phyloP scores from a whole-genome alignment of 92 coral and sea anemone genomes.

The Siderastrea radians region DNA sequence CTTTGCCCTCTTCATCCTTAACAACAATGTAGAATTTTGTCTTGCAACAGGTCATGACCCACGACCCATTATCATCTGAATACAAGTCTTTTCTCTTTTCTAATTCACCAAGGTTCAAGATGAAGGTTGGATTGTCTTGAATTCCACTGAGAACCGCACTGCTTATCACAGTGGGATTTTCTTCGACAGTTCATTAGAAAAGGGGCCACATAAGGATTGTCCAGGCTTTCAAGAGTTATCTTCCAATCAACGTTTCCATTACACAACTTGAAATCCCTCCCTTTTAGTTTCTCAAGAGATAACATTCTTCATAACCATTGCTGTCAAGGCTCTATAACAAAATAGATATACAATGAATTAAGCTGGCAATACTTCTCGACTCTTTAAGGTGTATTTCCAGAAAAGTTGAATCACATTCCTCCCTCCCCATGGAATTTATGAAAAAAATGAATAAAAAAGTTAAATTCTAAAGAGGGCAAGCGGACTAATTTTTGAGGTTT shows the following conservation, averaged over 20 bases:
- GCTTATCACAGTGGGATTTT: constrained; percentile 9
- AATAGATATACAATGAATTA: no score
- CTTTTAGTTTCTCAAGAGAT: not conserved
- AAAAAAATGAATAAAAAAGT: no score
- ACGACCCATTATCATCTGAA: constrained; percentile 53
- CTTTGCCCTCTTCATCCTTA: constrained; percentile 40
- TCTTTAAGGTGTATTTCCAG: no score
- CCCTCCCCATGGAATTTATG: no score
- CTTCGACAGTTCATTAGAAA: constrained; percentile 35
- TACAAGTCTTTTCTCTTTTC: constrained; percentile 46
- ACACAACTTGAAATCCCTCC: not conserved
- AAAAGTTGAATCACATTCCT: no score
- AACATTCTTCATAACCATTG: not conserved
- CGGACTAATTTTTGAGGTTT: no score
- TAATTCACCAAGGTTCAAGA: constrained; percentile 20
- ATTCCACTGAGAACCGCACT: constrained; percentile 32
- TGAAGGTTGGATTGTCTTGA: constrained; percentile 54
- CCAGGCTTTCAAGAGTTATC: constrained; percentile 36
- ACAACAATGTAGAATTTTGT: constrained; percentile 29
- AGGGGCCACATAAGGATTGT: constrained; percentile 45
- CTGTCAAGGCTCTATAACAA: not conserved
- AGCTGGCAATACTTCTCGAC: no score
- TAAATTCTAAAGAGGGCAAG: no score
- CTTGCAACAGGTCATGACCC: constrained; percentile 50
- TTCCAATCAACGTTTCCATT: not conserved